Evolutionary conservation across 2,888 invertebrate genomes (phyloP).

Genomic region (Fragum fragum): DNA sequence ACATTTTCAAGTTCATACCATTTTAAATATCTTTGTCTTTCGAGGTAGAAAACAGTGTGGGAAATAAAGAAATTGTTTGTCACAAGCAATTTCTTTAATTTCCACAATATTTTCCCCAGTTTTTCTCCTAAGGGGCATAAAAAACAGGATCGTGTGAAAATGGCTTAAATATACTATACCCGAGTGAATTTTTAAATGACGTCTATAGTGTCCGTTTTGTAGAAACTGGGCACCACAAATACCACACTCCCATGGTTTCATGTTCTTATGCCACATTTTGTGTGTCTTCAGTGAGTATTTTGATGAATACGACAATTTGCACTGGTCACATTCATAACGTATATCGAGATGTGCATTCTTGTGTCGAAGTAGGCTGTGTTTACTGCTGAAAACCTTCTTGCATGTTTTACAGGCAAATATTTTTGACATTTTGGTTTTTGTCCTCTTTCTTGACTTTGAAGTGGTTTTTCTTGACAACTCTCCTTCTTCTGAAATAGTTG

Average conservation of each 20-base stretch:
- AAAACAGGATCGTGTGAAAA: too few relatives aligned
- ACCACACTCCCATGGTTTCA: constrained; percentile 34
- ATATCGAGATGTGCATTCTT: constrained; percentile 37
- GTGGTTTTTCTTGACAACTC: background rate
- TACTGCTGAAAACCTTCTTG: constrained; percentile 8
- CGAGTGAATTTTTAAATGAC: constrained; percentile 34
- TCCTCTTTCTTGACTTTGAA: background rate
- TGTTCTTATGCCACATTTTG: constrained; percentile 26
- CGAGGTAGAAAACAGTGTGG: too few relatives aligned
- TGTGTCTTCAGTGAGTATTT: constrained; percentile 32
- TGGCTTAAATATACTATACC: too few relatives aligned
- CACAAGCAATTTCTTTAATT: too few relatives aligned
- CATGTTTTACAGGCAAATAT: constrained; percentile 32
- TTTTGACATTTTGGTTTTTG: background rate
- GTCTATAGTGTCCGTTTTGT: constrained; percentile 17
- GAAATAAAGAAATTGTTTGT: too few relatives aligned
- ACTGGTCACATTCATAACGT: constrained; percentile 36
- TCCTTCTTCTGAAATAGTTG: background rate
- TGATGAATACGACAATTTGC: constrained; percentile 41
- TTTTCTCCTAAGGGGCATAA: too few relatives aligned
- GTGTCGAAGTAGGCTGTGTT: constrained; percentile 17
- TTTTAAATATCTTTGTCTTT: too few relatives aligned
- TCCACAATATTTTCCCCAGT: too few relatives aligned
- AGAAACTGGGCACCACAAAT: constrained; percentile 29
- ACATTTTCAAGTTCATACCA: too few relatives aligned